Conservation (phyloP, 92 coral and sea anemone species). For the Porites lobata region DNA sequence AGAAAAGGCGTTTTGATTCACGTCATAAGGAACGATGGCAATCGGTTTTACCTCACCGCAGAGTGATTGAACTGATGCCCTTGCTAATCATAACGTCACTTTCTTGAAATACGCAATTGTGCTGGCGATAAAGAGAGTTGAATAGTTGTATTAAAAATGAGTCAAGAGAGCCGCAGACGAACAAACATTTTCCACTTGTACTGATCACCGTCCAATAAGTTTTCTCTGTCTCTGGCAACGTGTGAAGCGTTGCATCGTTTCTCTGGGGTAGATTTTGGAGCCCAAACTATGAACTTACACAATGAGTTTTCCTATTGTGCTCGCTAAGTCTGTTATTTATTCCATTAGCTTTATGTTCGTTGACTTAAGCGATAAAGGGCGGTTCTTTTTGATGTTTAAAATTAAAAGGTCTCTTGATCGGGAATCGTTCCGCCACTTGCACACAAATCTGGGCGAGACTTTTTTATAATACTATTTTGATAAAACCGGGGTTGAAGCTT, state of each 20-base stretch:
- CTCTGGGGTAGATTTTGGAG: background rate
- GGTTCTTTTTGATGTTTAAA: conserved; percentile 52
- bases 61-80: background rate
- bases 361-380: conserved; percentile 30
- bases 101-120: background rate
- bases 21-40: background rate
- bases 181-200: conserved; percentile 10
- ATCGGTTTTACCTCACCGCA: conserved; percentile 23
- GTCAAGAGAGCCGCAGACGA: too few relatives aligned
- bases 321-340: conserved; percentile 14
- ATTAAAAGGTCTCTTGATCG: conserved; percentile 39
- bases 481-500: conserved; percentile 13
- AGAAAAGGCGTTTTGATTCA: background rate
- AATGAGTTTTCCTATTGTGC: background rate
- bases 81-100: conserved; percentile 14
- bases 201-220: background rate
- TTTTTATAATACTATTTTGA: conserved; percentile 5
- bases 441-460: background rate
- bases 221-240: background rate
- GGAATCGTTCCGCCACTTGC: background rate
- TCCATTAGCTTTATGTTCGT: conserved; percentile 20
- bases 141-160: too few relatives aligned
- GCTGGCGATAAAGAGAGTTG: background rate
- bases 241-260: background rate
- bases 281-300: background rate